Base-by-base conservation (phyloP, 2,888 invertebrate genomes). In the Orchesellides sinensis region DNA sequence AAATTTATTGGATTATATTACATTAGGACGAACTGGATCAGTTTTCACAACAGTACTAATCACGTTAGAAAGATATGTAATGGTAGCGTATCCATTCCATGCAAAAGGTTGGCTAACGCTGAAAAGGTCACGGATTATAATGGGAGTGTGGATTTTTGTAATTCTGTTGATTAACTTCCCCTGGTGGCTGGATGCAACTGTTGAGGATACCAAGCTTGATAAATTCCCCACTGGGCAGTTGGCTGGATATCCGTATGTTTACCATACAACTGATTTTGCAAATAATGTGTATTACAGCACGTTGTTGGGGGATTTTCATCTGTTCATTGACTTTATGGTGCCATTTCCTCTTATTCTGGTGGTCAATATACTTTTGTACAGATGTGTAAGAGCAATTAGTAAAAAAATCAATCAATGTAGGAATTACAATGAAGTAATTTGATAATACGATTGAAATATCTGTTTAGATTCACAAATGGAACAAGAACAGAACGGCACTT, bases 381-480 rank as follows among this genome's bases (percentile, higher is more conserved):
- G 78, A 68, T 61, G 8, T 4, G 78, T 78, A 49, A 69, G 69
- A 17, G 1, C 2, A n/a, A n/a, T n/a, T n/a, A n/a, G n/a, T n/a
- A 52, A 12, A 52, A 5, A 52, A 32, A 32, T 32, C 21, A 21
- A 17, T 52, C 21, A n/a, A 52, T n/a, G 17, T 17, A 10, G 4
- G 12, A n/a, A 47, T 47, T 4, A n/a, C 5, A 47, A 47, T 47
- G 17, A 4, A 47, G n/a, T 10, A n/a, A n/a, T 47, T n/a, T n/a
- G n/a, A n/a, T n/a, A n/a, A n/a, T n/a, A n/a, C n/a, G n/a, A n/a
- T n/a, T n/a, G n/a, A n/a, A n/a, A n/a, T n/a, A 54, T 17, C 25
- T 3, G 8, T 65, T 65, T 35, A 78, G 78, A 78, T 78, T 25
- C 23, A 69, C n/a, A 69, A 49, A 2, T 69, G 69, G 68, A 69